Conservation (phyloP, 2,113 vertebrate genomes). For the Delphinus delphis region DNA sequence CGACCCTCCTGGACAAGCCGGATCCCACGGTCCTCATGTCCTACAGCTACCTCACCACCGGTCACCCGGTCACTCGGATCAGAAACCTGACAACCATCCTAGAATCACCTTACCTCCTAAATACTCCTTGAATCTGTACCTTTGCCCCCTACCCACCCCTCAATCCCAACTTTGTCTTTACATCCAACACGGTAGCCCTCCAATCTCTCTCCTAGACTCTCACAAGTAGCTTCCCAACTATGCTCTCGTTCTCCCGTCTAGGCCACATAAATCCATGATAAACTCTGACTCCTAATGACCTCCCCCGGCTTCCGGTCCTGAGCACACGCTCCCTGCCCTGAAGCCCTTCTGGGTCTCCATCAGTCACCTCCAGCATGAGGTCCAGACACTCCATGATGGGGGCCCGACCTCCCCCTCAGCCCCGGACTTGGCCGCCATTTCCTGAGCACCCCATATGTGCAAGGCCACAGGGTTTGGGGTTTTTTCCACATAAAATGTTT, state of each 20-base stretch:
- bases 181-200: not conserved
- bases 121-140: not conserved
- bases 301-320: not conserved
- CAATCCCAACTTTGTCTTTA: not conserved
- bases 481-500: not conserved
- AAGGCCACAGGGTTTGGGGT: not conserved
- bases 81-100: not conserved
- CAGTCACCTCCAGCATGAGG: not conserved
- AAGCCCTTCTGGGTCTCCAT: not conserved
- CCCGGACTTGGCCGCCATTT: not conserved
- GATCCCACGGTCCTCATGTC: not conserved
- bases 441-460: rapidly evolving
- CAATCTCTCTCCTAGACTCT: not conserved
- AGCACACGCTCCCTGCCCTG: too few relatives aligned
- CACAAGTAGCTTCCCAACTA: not conserved
- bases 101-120: not conserved
- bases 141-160: rapidly evolving
- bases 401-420: not conserved
- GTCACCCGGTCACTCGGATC: not conserved
- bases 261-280: not conserved
- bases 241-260: not conserved
- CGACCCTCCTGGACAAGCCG: not conserved
- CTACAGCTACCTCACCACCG: rapidly evolving
- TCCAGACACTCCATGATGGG: not conserved
- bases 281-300: not conserved